Percentiles rank a stretch among this genome's conserved stretches.
phyloP scores from a whole-genome alignment of 2,113 vertebrate genomes.

The Ginglymostoma cirratum region DNA sequence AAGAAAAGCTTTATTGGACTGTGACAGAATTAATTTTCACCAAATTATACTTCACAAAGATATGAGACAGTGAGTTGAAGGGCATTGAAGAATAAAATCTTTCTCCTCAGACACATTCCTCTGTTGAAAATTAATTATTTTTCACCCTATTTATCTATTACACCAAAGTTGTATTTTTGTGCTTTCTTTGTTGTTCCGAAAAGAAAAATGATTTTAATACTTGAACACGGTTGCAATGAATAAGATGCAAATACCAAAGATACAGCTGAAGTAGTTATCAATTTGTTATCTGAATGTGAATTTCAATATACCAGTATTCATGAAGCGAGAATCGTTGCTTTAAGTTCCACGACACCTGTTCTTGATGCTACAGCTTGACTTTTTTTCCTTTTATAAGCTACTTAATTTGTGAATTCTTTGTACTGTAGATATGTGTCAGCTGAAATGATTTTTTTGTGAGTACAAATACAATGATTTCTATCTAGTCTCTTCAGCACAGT shows the following conservation, averaged over 20 bases:
- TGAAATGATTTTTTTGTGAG: neutral
- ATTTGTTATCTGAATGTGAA: no score
- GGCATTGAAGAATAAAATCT: neutral
- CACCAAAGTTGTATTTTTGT: neutral
- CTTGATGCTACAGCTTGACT: neutral
- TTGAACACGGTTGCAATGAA: neutral
- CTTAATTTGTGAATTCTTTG: neutral
- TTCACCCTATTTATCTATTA: neutral
- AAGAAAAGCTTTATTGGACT: neutral
- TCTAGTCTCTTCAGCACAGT: neutral
- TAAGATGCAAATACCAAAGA: neutral
- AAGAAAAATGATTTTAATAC: neutral
- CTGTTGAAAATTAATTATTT: conserved; percentile 4
- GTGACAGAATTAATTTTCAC: neutral
- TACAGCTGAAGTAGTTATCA: neutral
- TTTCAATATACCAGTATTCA: neutral
- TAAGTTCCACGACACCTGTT: neutral
- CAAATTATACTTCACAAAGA: neutral
- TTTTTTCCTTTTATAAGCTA: neutral
- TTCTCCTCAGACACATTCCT: neutral
- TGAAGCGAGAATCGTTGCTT: neutral
- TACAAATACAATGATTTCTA: neutral
- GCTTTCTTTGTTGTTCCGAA: neutral
- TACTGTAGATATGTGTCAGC: neutral
- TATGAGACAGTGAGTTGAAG: neutral